These are phyloP conservation scores for Hippolais icterina DNA, from an alignment of 2,113 vertebrate species.

Conservation along the genomic window DNA sequence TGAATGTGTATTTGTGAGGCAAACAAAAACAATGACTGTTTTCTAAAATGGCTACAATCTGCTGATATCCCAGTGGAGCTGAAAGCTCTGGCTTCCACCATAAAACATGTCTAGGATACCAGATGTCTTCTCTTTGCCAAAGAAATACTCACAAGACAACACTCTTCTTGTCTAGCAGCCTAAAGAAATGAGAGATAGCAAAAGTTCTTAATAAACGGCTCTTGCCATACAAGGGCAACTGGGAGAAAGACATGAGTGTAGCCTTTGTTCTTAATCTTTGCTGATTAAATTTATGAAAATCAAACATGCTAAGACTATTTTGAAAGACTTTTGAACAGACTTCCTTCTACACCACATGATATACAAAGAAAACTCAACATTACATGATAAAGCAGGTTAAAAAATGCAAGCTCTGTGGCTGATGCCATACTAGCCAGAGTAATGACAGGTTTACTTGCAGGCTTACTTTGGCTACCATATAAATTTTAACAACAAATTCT, in stretches of 20 bases:
- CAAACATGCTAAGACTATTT: background rate
- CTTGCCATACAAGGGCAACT: background rate
- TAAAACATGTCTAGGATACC: background rate
- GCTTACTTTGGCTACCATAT: background rate
- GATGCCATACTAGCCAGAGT: background rate
- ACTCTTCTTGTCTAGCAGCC: background rate
- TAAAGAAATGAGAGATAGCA: background rate
- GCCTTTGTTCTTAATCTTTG: background rate
- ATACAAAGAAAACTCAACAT: background rate
- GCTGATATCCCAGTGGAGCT: background rate
- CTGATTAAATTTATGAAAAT: constrained; percentile 13
- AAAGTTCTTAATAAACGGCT: background rate
- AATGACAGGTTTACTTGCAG: background rate
- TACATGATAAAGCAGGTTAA: background rate
- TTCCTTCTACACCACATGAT: background rate
- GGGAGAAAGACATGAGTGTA: background rate
- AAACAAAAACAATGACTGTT: background rate
- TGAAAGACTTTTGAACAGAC: background rate
- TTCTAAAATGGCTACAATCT: background rate
- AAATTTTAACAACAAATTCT: background rate
- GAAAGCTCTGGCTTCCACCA: background rate
- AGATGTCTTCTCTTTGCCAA: background rate
- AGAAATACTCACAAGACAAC: background rate
- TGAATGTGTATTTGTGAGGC: background rate
- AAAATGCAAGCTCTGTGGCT: background rate